Percentiles rank a stretch among this genome's conserved stretches.
Conservation (phyloP, 2,797 vertebrate species). For the Petrocephalus schoutedeni region DNA sequence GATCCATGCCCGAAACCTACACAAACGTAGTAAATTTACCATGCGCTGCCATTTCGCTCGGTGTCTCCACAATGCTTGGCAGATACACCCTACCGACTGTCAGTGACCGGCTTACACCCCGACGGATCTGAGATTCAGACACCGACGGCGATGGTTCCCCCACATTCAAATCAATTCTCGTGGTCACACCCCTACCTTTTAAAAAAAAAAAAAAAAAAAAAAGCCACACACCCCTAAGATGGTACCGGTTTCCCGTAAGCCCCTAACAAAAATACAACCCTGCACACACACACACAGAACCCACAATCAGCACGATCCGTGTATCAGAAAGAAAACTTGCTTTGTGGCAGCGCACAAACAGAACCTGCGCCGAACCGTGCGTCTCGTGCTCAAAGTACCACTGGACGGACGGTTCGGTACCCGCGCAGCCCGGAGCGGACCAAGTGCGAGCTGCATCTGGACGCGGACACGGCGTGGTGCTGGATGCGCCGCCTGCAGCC, state of each 20-base stretch:
- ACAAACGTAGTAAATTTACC: slow-evolving; percentile 7
- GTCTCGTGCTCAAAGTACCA: background rate
- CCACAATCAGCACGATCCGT: background rate
- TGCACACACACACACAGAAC: background rate
- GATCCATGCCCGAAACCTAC: background rate
- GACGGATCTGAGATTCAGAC: background rate
- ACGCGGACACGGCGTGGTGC: background rate
- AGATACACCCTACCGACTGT: background rate
- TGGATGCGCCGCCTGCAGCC: background rate
- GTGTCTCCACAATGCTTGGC: background rate
- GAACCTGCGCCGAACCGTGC: background rate
- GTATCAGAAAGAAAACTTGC: background rate
- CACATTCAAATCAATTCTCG: slow-evolving; percentile 15
- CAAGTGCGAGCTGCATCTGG: background rate
- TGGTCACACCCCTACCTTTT: background rate
- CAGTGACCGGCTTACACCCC: background rate
- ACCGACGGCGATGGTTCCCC: background rate
- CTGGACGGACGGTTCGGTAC: background rate
- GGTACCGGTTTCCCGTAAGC: background rate
- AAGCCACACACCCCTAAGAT: background rate
- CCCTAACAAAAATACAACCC: background rate
- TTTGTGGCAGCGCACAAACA: background rate
- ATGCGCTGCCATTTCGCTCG: background rate
- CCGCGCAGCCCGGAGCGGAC: background rate
- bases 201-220: background rate